A percentile compares a stretch with the other conserved stretches of the same genome.
phyloP scores from a whole-genome alignment of 2,797 vertebrate species.

The Hapalemur alaotrensis region DNA sequence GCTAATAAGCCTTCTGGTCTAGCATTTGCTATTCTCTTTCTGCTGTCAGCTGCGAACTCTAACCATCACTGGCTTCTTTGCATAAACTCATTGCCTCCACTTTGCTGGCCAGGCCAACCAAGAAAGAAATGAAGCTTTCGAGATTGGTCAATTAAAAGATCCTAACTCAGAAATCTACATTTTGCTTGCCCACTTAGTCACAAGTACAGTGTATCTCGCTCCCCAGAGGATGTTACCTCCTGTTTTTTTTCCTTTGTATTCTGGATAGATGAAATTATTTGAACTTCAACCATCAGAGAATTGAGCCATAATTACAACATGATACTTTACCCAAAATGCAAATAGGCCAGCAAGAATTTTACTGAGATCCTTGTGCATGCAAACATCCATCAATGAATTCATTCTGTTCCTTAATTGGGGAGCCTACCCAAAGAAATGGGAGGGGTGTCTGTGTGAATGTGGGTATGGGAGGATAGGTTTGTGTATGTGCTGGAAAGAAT shows the following conservation, averaged over 20 bases:
- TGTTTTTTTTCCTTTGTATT: background rate
- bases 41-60: background rate
- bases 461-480: background rate
- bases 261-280: background rate
- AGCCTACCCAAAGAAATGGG: background rate
- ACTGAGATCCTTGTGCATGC: background rate
- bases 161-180: background rate
- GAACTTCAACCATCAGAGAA: background rate
- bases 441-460: background rate
- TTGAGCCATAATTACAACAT: background rate
- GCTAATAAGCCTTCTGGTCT: background rate
- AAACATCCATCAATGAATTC: background rate
- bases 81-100: background rate
- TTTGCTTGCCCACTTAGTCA: background rate
- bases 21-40: background rate
- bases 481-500: background rate
- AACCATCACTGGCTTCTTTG: background rate
- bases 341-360: background rate
- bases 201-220: fast-evolving
- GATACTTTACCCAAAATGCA: background rate
- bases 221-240: background rate
- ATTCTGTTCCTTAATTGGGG: background rate
- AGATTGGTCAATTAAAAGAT: background rate
- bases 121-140: background rate
- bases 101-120: background rate